Base-by-base conservation (phyloP, 2,797 vertebrate genomes). In the Phoxinus dragarum region DNA sequence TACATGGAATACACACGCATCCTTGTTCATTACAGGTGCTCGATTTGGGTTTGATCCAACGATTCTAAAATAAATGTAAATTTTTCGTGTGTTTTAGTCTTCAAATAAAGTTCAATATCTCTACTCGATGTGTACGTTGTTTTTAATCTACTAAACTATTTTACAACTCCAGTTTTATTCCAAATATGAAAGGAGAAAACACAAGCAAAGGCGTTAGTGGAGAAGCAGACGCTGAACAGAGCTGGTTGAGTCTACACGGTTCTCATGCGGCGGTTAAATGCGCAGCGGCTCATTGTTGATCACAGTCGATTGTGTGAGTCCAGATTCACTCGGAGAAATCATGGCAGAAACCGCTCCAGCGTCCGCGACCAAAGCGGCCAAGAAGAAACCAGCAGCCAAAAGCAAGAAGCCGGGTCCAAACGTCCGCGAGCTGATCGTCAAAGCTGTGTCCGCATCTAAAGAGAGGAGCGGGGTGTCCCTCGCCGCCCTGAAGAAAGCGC, bases 401-500 rank as follows among this genome's bases (percentile, higher is more conserved):
- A 16, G 47, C 47, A 16, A 16, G 14, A 49, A 14, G 16, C 4
- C 47, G 1, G 47, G 47, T 5, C 47, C 47, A 16, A 5, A 5
- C 47, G 47, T 49, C 47, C 47, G 47, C 4, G 47, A 49, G 1
- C 47, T 49, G 47, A 49, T 49, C 47, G 47, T 49, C 14, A 49
- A 49, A 4, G 14, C 47, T 49, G 47, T 49, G 47, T 5, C 47
- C 47, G 47, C 14, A 5, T 49, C 47, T 16, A 14, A 49, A 14
- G 47, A 49, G 47, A 49, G 47, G 47, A 49, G 47, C 47, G 47
- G 47, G 5, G 47, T 49, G 14, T 49, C 47, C 47, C 47, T 49
- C 47, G 1, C 47, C 47, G 69, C 69, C 36, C 40, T 47, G 69
- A 95, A 95, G 80, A 95, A 95, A 84, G 91, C 91, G 9, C 49